A percentile compares a stretch with the other conserved stretches of the same genome.
These are phyloP conservation scores for Hyles vespertilio DNA, from an alignment of 1,140 invertebrate genomes.

Conservation along the genomic window DNA sequence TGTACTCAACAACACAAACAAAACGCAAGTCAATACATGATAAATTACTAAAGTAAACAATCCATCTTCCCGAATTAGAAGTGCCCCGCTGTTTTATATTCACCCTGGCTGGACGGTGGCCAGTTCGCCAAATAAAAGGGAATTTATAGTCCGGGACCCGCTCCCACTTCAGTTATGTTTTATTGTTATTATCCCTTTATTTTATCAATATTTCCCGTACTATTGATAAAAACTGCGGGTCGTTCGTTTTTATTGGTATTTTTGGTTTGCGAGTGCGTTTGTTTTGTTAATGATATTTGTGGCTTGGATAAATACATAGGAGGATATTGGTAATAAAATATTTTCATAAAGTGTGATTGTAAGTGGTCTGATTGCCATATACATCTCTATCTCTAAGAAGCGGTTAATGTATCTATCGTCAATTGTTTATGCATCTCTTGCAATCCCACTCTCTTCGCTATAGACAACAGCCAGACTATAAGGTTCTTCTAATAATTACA, in stretches of 20 bases:
- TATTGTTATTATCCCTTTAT: constrained; percentile 5
- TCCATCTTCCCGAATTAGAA: constrained; percentile 4
- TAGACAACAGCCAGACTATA: too few relatives aligned
- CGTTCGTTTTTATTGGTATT: not conserved
- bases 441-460: too few relatives aligned
- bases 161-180: not conserved
- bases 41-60: not conserved
- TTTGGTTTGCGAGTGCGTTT: not conserved
- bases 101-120: not conserved
- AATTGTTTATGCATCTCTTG: too few relatives aligned
- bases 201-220: constrained; percentile 5
- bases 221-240: not conserved
- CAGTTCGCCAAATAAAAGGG: not conserved
- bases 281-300: not conserved
- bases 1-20: not conserved
- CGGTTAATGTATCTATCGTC: too few relatives aligned
- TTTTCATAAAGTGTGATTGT: too few relatives aligned
- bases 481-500: too few relatives aligned
- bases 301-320: too few relatives aligned
- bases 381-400: too few relatives aligned
- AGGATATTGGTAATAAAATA: too few relatives aligned
- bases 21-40: not conserved
- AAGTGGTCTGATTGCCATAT: too few relatives aligned
- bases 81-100: not conserved
- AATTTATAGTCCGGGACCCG: constrained; percentile 1